Evolutionary conservation across 2,888 invertebrate species (phyloP), one percentile per base, ranked within the genome.

Genomic region (Agrotis exclamationis): DNA sequence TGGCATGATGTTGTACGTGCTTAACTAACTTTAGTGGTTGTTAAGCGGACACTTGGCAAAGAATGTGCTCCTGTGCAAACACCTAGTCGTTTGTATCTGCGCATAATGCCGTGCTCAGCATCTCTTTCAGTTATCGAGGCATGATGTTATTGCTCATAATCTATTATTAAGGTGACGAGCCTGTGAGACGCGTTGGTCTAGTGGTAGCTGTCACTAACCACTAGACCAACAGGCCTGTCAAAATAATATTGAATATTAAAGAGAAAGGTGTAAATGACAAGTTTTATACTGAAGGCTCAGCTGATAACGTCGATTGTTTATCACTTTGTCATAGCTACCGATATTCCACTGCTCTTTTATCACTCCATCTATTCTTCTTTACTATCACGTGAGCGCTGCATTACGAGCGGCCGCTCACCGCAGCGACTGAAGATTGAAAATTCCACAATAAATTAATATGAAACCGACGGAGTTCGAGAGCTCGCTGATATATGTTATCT

Each of bases 391-490:
- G 24, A 28, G 24, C 24, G 24, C n/a, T n/a, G n/a, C n/a, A n/a
- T n/a, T n/a, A n/a, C n/a, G n/a, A n/a, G n/a, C n/a, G n/a, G n/a
- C n/a, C n/a, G n/a, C n/a, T n/a, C n/a, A n/a, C 20, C 44, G n/a
- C 22, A 51, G 24, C 58, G 22, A n/a, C 44, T 59, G 65, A 74
- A 75, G 48, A 79, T 64, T 69, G 69, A 67, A 76, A 68, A 77
- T 83, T 74, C 33, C n/a, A 45, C 70, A 74, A 72, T 83, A 78
- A 70, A 70, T 78, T 74, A 56, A 70, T 85, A 83, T 72, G 58
- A 77, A 85, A 76, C 59, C 48, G 14, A 18, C 13, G 22, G 54
- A 76, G 67, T 71, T 80, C 45, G 33, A 50, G 53, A 56, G 50
- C 9, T 57, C 54, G 48, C 72, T 83, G 74, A 76, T 77, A 80